Base-by-base conservation (phyloP, 2,888 invertebrate genomes). In the Lochmaea crataegi region DNA sequence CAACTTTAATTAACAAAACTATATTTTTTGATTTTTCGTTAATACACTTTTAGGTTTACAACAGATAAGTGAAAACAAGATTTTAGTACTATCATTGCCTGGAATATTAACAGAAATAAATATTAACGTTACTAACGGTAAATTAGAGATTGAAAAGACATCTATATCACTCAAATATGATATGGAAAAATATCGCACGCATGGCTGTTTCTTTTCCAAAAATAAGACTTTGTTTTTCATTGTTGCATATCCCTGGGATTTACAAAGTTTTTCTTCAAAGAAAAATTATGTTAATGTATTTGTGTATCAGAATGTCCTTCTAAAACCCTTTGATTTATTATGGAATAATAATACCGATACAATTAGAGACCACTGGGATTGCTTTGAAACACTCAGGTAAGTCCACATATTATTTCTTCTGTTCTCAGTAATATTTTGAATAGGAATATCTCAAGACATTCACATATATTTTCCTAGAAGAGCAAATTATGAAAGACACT, bases 361-460 rank as follows among this genome's bases (percentile, higher is more conserved):
- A 72, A 79, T 86, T 61, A 71, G 71, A 53, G 78, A 81, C 42
- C 81, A 83, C 77, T 85, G 85, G 85, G 86, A 86, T 74, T 85
- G 85, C 75, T 82, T 86, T 32, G 86, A 86, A 78, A 77, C 82
- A 32, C 77, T 85, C 51, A 83, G 86, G 86, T 85, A 77, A 73
- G 65, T 66, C 38, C 41, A n/a, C 42, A 11, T n/a, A 48, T 72
- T 68, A 42, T 11, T 65, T 12, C 56, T n/a, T n/a, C n/a, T n/a
- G n/a, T n/a, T n/a, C 32, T 7, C 32, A 38, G 32, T 38, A 38
- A 32, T 38, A 38, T 38, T 38, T 38, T 38, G 32, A 38, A 38
- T 7, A 38, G 1, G 5, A 32, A 5, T 32, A 5, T 22, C 42
- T 61, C n/a, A n/a, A 41, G 7, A 32, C 38, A 53, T n/a, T n/a